Evolutionary conservation across 2,797 vertebrate species (phyloP).

Genomic region (Ptychadena robeensis): DNA sequence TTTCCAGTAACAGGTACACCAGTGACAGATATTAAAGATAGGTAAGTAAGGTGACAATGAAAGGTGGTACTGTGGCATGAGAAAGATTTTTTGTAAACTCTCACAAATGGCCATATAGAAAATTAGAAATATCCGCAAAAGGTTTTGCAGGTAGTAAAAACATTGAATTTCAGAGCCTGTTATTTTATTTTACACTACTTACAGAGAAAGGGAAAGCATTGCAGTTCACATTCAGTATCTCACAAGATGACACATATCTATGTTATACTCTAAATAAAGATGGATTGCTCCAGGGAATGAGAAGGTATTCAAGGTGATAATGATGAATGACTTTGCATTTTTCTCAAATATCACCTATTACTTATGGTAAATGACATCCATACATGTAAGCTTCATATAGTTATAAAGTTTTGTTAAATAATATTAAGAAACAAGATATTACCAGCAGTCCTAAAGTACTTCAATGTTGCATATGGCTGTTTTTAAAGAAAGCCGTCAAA

Average conservation of each 20-base stretch:
- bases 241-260: background rate
- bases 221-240: background rate
- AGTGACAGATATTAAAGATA: no score
- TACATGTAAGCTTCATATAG: background rate
- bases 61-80: no score
- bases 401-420: background rate
- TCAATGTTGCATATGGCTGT: no score
- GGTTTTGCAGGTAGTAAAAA: background rate
- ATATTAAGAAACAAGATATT: background rate
- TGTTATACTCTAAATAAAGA: conserved; percentile 20
- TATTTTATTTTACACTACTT: background rate
- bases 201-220: background rate
- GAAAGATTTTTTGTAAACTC: no score
- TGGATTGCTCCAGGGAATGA: conserved; percentile 11
- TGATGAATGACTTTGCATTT: conserved; percentile 13
- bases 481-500: no score
- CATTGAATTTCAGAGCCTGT: background rate
- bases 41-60: no score
- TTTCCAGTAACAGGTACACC: no score
- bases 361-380: background rate
- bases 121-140: no score
- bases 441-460: background rate
- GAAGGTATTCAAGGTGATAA: conserved; percentile 2
- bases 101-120: no score
- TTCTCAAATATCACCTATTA: background rate